These are phyloP conservation scores for Anas platyrhynchos DNA, from an alignment of 2,113 vertebrate species.

Conservation along the genomic window DNA sequence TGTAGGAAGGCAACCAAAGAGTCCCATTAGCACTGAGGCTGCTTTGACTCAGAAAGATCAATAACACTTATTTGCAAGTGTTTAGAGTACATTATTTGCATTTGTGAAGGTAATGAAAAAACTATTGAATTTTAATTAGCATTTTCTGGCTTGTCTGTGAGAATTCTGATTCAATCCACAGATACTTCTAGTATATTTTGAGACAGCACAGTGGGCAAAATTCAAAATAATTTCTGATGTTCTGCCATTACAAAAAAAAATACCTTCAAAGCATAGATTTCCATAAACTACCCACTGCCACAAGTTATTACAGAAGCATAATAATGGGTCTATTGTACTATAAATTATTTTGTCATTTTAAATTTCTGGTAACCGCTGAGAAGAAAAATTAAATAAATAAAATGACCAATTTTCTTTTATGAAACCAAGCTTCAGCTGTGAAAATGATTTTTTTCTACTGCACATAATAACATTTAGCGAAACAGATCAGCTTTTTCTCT, in stretches of 20 bases:
- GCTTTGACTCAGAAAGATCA: neutral
- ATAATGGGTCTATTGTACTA: neutral
- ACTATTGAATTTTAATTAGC: constrained; percentile 31
- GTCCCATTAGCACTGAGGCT: neutral
- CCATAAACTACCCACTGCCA: neutral
- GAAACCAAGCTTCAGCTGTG: neutral
- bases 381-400: constrained; percentile 28
- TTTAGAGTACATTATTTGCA: constrained; percentile 5
- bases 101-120: neutral
- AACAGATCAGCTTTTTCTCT: neutral
- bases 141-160: neutral
- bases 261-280: neutral
- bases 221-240: neutral
- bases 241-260: neutral
- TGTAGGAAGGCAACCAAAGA: neutral
- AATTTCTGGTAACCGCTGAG: neutral
- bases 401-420: neutral
- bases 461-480: neutral
- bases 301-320: neutral
- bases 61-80: neutral
- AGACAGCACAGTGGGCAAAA: neutral
- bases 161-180: neutral
- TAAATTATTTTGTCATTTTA: neutral
- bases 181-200: neutral
- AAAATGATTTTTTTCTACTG: neutral